Evolutionary conservation across 1,140 invertebrate species (phyloP), one percentile per base, ranked within the genome.

Genomic region (Orius laevigatus): DNA sequence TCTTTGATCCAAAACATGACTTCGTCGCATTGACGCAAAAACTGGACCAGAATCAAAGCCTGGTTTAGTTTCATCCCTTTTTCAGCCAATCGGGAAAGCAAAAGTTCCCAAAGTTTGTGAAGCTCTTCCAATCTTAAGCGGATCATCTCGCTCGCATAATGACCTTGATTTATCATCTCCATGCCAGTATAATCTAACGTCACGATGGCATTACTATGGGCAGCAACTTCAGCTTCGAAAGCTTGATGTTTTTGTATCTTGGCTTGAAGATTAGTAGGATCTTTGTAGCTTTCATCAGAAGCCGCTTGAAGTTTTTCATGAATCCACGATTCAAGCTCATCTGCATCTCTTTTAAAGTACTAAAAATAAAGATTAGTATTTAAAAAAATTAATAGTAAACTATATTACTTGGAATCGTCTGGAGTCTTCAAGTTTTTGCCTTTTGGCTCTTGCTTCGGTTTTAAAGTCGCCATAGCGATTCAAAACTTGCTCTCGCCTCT

Each of bases 211-310:
- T 98, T 98, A 55, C 89, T 91, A 66, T 99, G 95, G 10, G 95
- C 95, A 5, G 90, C 81, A 3, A 99, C 94, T 73, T 99, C 96
- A 0, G 94, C 93, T 67, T 98, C 95, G 67, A 99, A 98, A 1
- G 95, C 95, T 70, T 98, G 92, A 70, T 99, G 96, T 66, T 99
- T 98, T 62, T 98, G 94, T 60, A 98, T 98, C 69, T 98, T 98
- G 3, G 94, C 93, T 74, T 86, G 61, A 18, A 98, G 72, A 67
- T 98, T 98, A 16, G 92, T 98, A 5, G 92, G 90, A 74, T 97
- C 92, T 72, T 93, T 94, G 72, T 93, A 98, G 62, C 86, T 95
- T 64, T 99, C 95, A 69, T 99, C 95, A 14, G 86, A 92, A 54
- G 94, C 94, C 10, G 93, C 93, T 66, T 98, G 94, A 15, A 98